phyloP scores from a whole-genome alignment of 2,797 vertebrate species.

The Eulemur coronatus region DNA sequence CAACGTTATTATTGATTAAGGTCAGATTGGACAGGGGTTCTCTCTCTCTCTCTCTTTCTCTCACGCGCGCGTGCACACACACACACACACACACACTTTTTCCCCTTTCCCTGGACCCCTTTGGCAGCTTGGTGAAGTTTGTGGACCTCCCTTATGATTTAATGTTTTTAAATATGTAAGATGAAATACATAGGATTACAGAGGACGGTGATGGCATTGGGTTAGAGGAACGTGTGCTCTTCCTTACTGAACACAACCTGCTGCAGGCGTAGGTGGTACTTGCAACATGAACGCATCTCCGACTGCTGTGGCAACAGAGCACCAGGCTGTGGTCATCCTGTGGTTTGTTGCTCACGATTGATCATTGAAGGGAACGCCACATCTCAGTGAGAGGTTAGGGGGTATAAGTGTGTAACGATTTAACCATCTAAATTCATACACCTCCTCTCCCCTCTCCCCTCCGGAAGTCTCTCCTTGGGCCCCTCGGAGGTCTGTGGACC shows the following conservation, averaged over 20 bases:
- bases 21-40: background rate
- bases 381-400: background rate
- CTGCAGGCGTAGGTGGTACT: accelerated
- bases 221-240: accelerated
- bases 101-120: too few species aligned
- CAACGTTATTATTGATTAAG: background rate
- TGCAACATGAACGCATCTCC: background rate
- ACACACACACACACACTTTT: accelerated
- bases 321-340: background rate
- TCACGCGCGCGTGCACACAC: too few species aligned
- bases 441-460: too few species aligned
- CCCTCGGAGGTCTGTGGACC: background rate
- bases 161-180: background rate
- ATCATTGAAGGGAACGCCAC: background rate
- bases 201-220: background rate
- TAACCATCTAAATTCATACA: background rate
- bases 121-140: background rate
- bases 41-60: too few species aligned
- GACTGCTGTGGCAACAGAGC: too few species aligned
- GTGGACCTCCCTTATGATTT: background rate
- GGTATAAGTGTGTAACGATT: background rate
- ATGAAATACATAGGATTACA: too few species aligned
- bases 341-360: background rate
- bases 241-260: too few species aligned
- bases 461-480: background rate